These are phyloP conservation scores for Aphaenogaster rudis DNA, from an alignment of 1,140 invertebrate genomes.

Conservation along the genomic window DNA sequence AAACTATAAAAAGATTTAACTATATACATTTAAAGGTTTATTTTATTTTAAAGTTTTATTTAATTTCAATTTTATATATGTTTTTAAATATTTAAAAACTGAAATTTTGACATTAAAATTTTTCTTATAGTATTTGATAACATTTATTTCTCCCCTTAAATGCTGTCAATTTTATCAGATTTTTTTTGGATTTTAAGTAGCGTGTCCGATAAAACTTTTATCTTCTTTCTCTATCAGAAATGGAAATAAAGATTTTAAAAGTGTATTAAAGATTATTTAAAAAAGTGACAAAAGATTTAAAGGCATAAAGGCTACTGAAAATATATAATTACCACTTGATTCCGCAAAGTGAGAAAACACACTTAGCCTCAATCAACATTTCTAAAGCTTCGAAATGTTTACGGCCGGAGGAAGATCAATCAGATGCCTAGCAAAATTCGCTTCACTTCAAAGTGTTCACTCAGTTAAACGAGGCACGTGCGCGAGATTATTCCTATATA, in stretches of 20 bases:
- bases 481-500: constrained; percentile 7
- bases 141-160: background rate
- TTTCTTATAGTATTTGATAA: background rate
- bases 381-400: constrained; percentile 34
- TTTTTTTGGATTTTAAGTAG: background rate
- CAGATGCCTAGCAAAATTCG: background rate
- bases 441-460: constrained; percentile 41
- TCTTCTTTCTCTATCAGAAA: background rate
- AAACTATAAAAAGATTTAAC: background rate
- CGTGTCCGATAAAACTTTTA: background rate
- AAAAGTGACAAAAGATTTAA: background rate
- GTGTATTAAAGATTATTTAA: background rate
- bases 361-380: constrained; percentile 41
- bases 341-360: background rate
- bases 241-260: background rate
- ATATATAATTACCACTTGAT: background rate
- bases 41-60: background rate
- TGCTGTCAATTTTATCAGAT: background rate
- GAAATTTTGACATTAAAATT: background rate
- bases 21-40: background rate
- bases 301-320: background rate
- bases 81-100: background rate
- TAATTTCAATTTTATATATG: constrained; percentile 7
- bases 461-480: constrained; percentile 38
- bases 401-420: background rate